phyloP scores from a whole-genome alignment of 2,113 vertebrate genomes.

The Thamnaconus septentrionalis region DNA sequence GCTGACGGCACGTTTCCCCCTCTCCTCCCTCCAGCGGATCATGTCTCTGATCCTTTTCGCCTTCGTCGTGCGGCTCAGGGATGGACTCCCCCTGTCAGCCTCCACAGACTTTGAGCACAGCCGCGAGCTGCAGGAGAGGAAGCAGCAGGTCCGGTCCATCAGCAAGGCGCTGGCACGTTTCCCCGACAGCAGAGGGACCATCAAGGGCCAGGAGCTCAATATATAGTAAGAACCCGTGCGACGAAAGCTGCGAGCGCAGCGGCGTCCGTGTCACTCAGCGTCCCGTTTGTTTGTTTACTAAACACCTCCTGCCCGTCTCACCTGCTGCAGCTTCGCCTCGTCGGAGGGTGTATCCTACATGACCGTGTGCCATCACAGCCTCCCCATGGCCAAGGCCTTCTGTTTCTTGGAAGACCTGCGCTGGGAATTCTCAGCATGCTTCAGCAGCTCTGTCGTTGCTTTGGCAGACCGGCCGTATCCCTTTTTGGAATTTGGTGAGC shows the following conservation, averaged over 20 bases:
- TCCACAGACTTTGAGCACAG: constrained; percentile 93
- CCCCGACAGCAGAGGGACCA: constrained; percentile 80
- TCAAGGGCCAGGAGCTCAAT: constrained; percentile 80
- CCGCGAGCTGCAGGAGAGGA: constrained; percentile 86
- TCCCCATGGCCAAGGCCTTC: constrained; percentile 87
- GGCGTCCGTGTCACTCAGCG: constrained; percentile 16
- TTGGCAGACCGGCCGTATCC: constrained; percentile 89
- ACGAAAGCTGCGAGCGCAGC: constrained; percentile 1
- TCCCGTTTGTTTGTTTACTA: constrained; percentile 62
- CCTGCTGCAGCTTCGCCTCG: constrained; percentile 82
- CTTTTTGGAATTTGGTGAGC: constrained; percentile 94
- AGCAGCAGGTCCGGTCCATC: constrained; percentile 83
- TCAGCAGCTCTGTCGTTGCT: constrained; percentile 75
- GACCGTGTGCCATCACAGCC: constrained; percentile 85
- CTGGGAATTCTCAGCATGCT: constrained; percentile 90
- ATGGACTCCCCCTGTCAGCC: constrained; percentile 95
- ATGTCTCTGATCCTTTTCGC: constrained; percentile 97
- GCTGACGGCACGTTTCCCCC: constrained; percentile 34
- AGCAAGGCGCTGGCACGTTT: constrained; percentile 75
- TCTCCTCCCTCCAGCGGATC: constrained; percentile 78
- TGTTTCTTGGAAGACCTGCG: constrained; percentile 93
- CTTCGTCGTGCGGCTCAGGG: constrained; percentile 90
- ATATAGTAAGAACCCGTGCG: constrained; percentile 82
- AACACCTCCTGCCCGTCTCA: constrained; percentile 42
- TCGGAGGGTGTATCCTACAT: constrained; percentile 87